These are phyloP conservation scores for Euwallacea fornicatus DNA, from an alignment of 1,140 invertebrate species.

Conservation along the genomic window DNA sequence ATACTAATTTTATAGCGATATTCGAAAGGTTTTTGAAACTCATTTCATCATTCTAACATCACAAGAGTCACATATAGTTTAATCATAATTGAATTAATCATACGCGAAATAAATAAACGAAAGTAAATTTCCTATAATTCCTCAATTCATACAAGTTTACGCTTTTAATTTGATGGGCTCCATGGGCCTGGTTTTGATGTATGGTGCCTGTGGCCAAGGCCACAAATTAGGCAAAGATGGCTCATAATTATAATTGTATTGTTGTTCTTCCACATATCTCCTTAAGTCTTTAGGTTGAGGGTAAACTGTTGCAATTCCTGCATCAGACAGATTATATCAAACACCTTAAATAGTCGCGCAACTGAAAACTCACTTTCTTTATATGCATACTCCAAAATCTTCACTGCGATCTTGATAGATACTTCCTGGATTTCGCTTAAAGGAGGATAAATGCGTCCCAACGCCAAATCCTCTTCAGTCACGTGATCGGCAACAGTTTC, in stretches of 20 bases:
- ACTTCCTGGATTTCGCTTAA: conserved; percentile 85
- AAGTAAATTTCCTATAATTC: conserved; percentile 1
- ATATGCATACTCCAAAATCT: conserved; percentile 87
- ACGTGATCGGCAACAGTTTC: conserved; percentile 84
- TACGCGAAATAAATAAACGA: background rate
- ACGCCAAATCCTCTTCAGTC: conserved; percentile 74
- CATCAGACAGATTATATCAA: conserved; percentile 27
- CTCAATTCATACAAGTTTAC: background rate
- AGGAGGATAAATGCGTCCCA: conserved; percentile 93
- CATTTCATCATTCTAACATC: background rate
- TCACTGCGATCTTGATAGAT: conserved; percentile 84
- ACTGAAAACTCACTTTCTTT: conserved; percentile 63
- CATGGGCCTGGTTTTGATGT: conserved; percentile 57
- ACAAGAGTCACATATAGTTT: background rate
- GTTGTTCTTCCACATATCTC: conserved; percentile 70
- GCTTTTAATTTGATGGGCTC: conserved; percentile 13
- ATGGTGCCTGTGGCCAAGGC: conserved; percentile 67
- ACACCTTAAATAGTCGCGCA: background rate
- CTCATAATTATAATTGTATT: conserved; percentile 81
- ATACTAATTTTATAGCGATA: background rate
- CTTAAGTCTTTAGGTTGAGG: conserved; percentile 78
- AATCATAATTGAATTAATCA: conserved; percentile 2
- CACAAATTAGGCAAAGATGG: conserved; percentile 74
- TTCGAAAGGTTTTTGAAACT: no score
- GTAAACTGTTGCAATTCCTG: conserved; percentile 81